Percentiles rank a stretch among this genome's conserved stretches.
Conservation (phyloP, 2,797 vertebrate species). For the Bufotes viridis region DNA sequence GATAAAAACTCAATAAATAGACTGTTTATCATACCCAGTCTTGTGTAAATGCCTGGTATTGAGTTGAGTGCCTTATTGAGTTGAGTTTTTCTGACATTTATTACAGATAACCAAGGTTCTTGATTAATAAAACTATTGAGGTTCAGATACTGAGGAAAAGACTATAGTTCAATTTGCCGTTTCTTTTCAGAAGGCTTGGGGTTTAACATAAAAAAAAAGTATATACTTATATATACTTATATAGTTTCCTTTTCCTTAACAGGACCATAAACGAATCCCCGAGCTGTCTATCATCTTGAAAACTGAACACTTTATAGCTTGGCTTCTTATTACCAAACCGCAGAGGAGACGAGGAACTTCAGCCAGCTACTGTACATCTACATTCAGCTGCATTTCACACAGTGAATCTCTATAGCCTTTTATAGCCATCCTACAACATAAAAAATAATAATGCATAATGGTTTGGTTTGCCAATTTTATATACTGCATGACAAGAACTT, state of each 20-base stretch:
- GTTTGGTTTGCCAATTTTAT: background rate
- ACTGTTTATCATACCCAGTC: background rate
- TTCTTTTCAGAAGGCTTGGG: background rate
- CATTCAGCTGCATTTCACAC: background rate
- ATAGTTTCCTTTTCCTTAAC: constrained; percentile 4
- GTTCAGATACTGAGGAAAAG: background rate
- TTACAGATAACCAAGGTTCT: background rate
- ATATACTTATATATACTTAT: background rate
- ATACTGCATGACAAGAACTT: background rate
- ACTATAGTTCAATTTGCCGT: background rate
- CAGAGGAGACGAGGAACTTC: background rate
- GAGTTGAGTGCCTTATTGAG: background rate
- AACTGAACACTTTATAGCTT: background rate
- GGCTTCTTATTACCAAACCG: background rate
- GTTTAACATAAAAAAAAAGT: background rate
- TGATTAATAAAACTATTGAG: background rate
- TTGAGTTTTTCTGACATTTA: background rate
- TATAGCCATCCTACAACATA: background rate
- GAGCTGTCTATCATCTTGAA: constrained; percentile 1
- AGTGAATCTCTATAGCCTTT: background rate
- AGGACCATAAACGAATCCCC: background rate
- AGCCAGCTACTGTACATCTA: background rate
- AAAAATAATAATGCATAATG: constrained; percentile 1
- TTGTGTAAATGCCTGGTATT: background rate
- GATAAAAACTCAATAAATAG: too few relatives aligned